These are phyloP conservation scores for Trachymyrmex septentrionalis DNA, from an alignment of 1,140 invertebrate species.

Conservation along the genomic window DNA sequence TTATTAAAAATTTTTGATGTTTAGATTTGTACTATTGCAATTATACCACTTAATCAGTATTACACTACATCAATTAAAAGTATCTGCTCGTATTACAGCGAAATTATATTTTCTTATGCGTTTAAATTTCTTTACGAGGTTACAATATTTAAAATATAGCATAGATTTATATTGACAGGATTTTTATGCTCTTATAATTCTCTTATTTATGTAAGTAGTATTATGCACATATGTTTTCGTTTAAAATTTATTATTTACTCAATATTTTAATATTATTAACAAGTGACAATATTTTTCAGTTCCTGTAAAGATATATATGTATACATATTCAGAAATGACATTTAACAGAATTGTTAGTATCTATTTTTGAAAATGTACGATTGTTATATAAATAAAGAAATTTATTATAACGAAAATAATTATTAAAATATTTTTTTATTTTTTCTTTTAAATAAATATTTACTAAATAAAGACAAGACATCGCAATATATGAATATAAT, in stretches of 20 bases:
- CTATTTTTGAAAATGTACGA: constrained; percentile 50
- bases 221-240: not conserved
- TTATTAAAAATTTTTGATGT: not conserved
- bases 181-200: constrained; percentile 13
- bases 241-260: not conserved
- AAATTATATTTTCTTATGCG: not conserved
- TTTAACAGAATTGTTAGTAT: constrained; percentile 18
- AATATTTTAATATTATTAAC: constrained; percentile 14
- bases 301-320: constrained; percentile 9
- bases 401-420: not conserved
- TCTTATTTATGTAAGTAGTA: not conserved
- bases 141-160: not conserved
- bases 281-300: constrained; percentile 37
- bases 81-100: not conserved
- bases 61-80: not conserved
- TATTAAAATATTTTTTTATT: not conserved
- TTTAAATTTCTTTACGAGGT: not conserved
- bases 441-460: not conserved
- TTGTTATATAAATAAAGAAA: constrained; percentile 40
- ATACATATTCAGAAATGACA: not conserved
- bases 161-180: not conserved
- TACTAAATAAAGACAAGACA: not conserved
- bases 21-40: not conserved
- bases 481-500: not conserved
- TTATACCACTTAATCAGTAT: not conserved